Conservation (phyloP, 2,797 vertebrate species). For the Hybognathus amarus region DNA sequence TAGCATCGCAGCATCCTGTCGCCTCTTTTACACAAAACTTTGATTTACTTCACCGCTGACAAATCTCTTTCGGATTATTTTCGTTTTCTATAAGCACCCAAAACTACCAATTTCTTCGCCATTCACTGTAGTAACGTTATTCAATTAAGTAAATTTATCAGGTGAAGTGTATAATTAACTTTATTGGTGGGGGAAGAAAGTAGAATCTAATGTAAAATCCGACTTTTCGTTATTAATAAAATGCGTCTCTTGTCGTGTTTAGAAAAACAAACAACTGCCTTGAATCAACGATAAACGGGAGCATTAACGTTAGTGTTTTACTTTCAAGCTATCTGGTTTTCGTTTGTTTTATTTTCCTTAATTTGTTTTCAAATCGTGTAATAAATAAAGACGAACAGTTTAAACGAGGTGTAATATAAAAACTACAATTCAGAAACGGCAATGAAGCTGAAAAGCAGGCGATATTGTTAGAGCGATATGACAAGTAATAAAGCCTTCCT, state of each 20-base stretch:
- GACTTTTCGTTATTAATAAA: neutral
- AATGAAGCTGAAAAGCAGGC: neutral
- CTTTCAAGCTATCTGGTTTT: neutral
- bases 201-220: neutral
- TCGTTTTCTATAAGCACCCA: neutral
- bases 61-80: neutral
- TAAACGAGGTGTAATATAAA: neutral
- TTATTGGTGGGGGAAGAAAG: neutral
- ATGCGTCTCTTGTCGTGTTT: neutral
- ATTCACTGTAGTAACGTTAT: neutral
- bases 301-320: neutral
- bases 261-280: neutral
- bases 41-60: slow-evolving; percentile 27
- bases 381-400: neutral
- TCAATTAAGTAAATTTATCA: neutral
- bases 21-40: slow-evolving; percentile 37
- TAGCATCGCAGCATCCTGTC: slow-evolving; percentile 51
- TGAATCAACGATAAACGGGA: neutral
- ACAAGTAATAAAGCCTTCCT: slow-evolving; percentile 10
- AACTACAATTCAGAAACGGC: neutral
- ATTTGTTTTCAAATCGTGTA: neutral
- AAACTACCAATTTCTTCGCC: neutral
- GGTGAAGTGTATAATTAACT: neutral
- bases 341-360: neutral
- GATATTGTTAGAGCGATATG: neutral